Percentiles rank a stretch among this genome's conserved stretches.
Conservation (phyloP, 2,113 vertebrate species). For the Entosphenus tridentatus region DNA sequence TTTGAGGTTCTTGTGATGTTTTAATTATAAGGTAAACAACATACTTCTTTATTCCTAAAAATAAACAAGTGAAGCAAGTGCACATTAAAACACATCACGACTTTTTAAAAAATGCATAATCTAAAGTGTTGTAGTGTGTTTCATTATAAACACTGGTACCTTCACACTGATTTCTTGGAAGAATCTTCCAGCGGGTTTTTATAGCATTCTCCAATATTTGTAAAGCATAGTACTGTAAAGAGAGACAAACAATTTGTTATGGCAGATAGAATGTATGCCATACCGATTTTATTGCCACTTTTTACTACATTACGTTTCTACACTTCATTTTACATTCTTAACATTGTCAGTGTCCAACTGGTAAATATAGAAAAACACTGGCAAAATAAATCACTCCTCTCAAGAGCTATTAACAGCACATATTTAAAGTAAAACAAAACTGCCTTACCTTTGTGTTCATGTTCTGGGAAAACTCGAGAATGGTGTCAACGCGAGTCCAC, state of each 20-base stretch:
- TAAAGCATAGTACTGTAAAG: constrained; percentile 89
- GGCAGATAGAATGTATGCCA: constrained; percentile 8
- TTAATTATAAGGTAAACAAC: constrained; percentile 92
- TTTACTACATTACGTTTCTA: no score
- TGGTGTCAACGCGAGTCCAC: constrained; percentile 94
- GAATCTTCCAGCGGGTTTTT: constrained; percentile 97
- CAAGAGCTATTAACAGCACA: no score
- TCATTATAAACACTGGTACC: constrained; percentile 26
- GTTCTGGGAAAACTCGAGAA: constrained; percentile 96
- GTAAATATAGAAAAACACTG: no score
- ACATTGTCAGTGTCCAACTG: no score
- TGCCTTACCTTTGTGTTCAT: constrained; percentile 93
- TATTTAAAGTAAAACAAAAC: not conserved
- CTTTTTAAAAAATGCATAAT: no score
- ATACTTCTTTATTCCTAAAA: constrained; percentile 77
- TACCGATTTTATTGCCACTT: constrained; percentile 8
- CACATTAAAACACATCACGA: not conserved
- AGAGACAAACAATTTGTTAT: constrained; percentile 27
- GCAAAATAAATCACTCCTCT: no score
- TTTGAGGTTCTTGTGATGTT: constrained; percentile 68
- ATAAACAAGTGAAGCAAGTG: constrained; percentile 14
- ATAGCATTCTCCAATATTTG: constrained; percentile 95
- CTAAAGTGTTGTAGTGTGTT: not conserved
- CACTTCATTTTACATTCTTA: no score
- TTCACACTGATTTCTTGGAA: constrained; percentile 85